Evolutionary conservation across 2,888 invertebrate genomes (phyloP), one percentile per base, ranked within the genome.

Genomic region (Drosophila mercatorum): DNA sequence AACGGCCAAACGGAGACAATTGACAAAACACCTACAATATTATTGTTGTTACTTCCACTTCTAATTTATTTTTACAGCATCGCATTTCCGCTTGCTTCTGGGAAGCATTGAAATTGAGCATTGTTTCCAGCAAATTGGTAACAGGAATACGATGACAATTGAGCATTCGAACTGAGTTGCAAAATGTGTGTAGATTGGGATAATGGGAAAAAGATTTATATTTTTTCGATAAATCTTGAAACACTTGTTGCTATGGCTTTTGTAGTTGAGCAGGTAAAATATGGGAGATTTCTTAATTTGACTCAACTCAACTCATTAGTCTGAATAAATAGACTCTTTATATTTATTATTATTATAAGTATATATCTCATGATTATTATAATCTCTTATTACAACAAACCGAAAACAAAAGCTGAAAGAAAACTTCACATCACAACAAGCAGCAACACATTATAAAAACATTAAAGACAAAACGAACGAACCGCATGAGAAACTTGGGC

Each of bases 41-140:
- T 75, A 52, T 78, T 71, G 52, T 75, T 71, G 49, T 36, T 63
- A 22, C 22, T 53, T 53, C 53, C 76, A 69, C 59, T 65, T 72
- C n/a, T 68, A 69, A 79, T 74, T 81, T 72, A 69, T 77, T 81
- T 86, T 77, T 65, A 73, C 84, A 73, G 81, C 76, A 78, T 66
- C 31, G 41, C 72, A 71, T 83, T 83, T 83, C 87, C 83, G 78
- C 63, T 61, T 55, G 44, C 72, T 67, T 80, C 78, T 65, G 38
- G 53, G 75, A 75, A 76, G 34, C 40, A 34, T 17, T 51, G 34
- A 52, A 53, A 59, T 59, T 61, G 61, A 17, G 14, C 68, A 66
- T 85, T 82, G 75, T 80, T 58, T 53, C 65, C 47, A 10, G 22
- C 51, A 73, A 70, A 81, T 68, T 70, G 78, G 60, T 68, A 78